A percentile compares a stretch with the other conserved stretches of the same genome.
Conservation (phyloP, 1,140 invertebrate genomes). For the Orussus abietinus region DNA sequence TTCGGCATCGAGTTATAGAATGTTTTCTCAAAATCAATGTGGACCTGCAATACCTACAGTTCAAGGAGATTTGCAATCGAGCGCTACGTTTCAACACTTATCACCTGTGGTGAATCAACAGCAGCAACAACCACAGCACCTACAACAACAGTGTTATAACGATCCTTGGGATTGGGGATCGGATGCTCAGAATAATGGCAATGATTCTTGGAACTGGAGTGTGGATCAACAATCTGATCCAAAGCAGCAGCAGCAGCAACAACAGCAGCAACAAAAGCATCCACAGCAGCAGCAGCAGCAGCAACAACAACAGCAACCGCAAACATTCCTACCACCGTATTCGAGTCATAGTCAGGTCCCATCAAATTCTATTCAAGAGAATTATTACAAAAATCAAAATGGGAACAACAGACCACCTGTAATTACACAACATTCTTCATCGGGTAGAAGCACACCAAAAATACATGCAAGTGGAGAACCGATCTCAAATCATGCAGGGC, state of each 20-base stretch:
- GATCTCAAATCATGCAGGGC: slow-evolving; percentile 28
- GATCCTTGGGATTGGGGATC: slow-evolving; percentile 44
- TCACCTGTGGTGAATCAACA: slow-evolving; percentile 21
- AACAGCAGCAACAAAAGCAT: slow-evolving; percentile 20
- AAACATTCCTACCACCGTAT: slow-evolving; percentile 22
- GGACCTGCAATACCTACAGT: slow-evolving; percentile 25
- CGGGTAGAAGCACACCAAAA: slow-evolving; percentile 20
- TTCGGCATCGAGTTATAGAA: slow-evolving; percentile 30
- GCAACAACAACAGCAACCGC: slow-evolving; percentile 5
- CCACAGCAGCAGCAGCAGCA: slow-evolving; percentile 27
- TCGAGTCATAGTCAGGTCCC: slow-evolving; percentile 31
- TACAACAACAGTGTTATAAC: slow-evolving; percentile 6
- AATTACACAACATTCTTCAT: slow-evolving; percentile 21
- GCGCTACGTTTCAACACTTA: slow-evolving; percentile 22
- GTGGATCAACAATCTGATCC: slow-evolving; percentile 39
- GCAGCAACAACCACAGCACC: slow-evolving; percentile 24
- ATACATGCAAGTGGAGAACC: slow-evolving; percentile 22
- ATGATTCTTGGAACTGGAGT: slow-evolving; percentile 50
- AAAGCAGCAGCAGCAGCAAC: slow-evolving; percentile 20
- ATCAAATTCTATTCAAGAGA: slow-evolving; percentile 29
- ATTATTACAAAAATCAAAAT: slow-evolving; percentile 44
- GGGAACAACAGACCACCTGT: slow-evolving; percentile 32
- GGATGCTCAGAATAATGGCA: slow-evolving; percentile 37
- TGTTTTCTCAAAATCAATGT: slow-evolving; percentile 43
- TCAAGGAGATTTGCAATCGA: slow-evolving; percentile 18